Percentiles rank a stretch among this genome's conserved stretches.
These are phyloP conservation scores for Sarcophaga caerulescens DNA, from an alignment of 2,888 invertebrate genomes.

Conservation along the genomic window DNA sequence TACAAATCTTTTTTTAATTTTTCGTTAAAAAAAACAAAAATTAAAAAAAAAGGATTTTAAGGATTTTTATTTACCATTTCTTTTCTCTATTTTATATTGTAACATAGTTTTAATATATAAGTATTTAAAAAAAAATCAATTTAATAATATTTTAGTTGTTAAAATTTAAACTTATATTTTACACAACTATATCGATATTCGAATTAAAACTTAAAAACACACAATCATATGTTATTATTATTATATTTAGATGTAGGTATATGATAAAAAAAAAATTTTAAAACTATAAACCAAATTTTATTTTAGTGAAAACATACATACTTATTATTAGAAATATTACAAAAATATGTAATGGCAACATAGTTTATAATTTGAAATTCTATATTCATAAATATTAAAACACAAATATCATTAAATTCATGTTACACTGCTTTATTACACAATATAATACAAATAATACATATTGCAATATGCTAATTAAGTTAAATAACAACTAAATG, in stretches of 20 bases:
- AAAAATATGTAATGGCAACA: no score
- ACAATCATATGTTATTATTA: not conserved
- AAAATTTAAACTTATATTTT: constrained; percentile 19
- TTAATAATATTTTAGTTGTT: no score
- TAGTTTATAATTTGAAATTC: not conserved
- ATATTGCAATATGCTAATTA: constrained; percentile 35
- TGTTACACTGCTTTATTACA: constrained; percentile 39
- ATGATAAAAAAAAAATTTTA: constrained; percentile 9
- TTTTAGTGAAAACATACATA: not conserved
- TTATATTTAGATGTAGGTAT: not conserved
- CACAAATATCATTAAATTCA: constrained; percentile 3
- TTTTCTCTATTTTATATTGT: not conserved
- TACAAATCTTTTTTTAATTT: not conserved
- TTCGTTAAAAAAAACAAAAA: not conserved
- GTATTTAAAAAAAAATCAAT: constrained; percentile 39
- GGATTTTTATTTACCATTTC: constrained; percentile 5
- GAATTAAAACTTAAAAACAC: constrained; percentile 31
- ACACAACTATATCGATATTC: constrained; percentile 59
- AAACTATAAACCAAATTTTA: not conserved
- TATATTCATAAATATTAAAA: not conserved
- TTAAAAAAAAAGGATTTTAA: constrained; percentile 10
- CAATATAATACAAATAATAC: not conserved
- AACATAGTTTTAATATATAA: constrained; percentile 36
- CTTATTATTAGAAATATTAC: not conserved
- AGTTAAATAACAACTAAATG: constrained; percentile 22